Evolutionary conservation across 2,888 invertebrate genomes (phyloP), one percentile per base, ranked within the genome.

Genomic region (Candidula unifasciata): DNA sequence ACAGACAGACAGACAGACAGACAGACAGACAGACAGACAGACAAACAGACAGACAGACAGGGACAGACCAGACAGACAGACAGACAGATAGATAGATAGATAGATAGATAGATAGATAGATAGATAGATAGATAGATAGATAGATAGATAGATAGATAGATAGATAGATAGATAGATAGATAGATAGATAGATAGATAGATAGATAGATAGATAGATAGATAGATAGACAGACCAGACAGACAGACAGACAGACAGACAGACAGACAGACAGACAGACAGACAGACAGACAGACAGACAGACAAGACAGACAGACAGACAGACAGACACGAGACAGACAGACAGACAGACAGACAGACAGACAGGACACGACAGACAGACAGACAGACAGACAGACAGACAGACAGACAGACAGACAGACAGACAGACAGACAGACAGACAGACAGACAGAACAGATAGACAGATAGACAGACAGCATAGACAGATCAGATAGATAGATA

Each of bases 31-130:
- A 44, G 74, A 74, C 74, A 44, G 74, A 74, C 74, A 44, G 74
- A 74, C 74, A 44, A 44, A 37, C 74, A 74, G 74, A 37, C 74
- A 74, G 74, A 74, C 74, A 74, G 74, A 74, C 74, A 74, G 74
- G n/a, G 74, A 74, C 74, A 44, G 74, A 74, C 74, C 74, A 74
- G 74, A 37, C 74, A 74, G 74, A 74, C 74, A 74, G 74, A 74
- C 74, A 74, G 74, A 74, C 74, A 74, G 74, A 74, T 44, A 74
- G 74, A 74, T 44, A 44, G 74, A 74, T 44, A 44, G 74, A 74
- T 44, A 44, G 74, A 74, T 44, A 44, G 74, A 74, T 44, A 44
- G 74, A 74, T 30, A 69, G 68, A 68, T 52, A 69, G 44, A 80
- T 52, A 69, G 27, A 80, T 52, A 69, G 68, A 68, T n/a, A 78